Evolutionary conservation across 2,113 vertebrate species (phyloP), one percentile per base, ranked within the genome.

Genomic region (Salvator merianae): DNA sequence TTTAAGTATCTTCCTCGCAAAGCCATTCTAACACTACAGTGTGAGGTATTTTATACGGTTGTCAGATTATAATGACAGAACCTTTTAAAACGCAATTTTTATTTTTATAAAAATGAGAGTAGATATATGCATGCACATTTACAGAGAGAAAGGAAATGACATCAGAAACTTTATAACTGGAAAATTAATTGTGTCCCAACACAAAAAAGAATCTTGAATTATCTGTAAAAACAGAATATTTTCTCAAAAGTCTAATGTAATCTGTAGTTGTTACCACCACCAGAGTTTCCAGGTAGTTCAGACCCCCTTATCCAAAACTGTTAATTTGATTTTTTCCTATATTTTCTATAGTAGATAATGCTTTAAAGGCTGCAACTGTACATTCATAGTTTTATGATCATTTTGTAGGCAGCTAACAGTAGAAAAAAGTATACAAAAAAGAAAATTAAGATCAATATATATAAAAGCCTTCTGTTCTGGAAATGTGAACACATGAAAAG

Each of bases 371-470:
- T 55, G 65, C 53, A 84, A 53, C 18, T 32, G 65, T 69, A 69
- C 65, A 36, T 28, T 36, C 55, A 77, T 55, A 77, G 18, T 22
- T 5, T 38, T 77, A 26, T 70, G 82, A 22, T 8, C 73, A 55
- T 65, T 65, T 50, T 77, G 47, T 55, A 55, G 70, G 16, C 16
- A 18, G 26, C 32, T 30, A 69, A 84, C 16, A 77, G 53, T 6
- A 53, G 32, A 26, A 55, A 69, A 50, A 30, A n/a, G n/a, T 9
- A 69, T 55, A 38, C 20, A 5, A 85, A 77, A 87, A 32, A 87
- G 87, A 59, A 50, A 77, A 77, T 20, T 30, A 86, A 90, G 81
- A 88, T 43, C 3, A 66, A 86, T 84, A 91, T 50, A 38, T 32
- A 26, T 68, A 38, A 34, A 0, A 71, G 34, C 86, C 87, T 59